Evolutionary conservation across 2,888 invertebrate species (phyloP), one percentile per base, ranked within the genome.

Genomic region (Hetaerina titia): DNA sequence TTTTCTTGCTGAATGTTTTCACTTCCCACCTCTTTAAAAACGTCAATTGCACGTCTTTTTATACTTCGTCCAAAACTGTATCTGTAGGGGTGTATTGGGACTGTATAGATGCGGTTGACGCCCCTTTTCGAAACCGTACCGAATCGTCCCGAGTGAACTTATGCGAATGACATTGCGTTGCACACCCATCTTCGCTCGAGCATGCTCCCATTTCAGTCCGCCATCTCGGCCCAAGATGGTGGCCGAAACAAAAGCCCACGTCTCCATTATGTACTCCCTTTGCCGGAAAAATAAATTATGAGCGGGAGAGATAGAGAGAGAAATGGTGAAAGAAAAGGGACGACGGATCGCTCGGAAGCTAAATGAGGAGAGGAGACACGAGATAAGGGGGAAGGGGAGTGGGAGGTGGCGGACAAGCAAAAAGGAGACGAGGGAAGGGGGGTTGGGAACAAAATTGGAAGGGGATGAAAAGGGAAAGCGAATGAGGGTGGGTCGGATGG

Each of bases 261-360:
- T 22, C 22, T 69, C 69, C 69, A 69, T 69, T 69, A 69, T 22
- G 22, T 0, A n/a, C 69, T 69, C 69, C 22, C 69, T 69, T 69
- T 69, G 17, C 19, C 2, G 22, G n/a, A 69, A 69, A n/a, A 69
- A 69, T 22, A 69, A 69, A 69, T n/a, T 19, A n/a, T n/a, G 69
- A 69, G 8, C 5, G 9, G n/a, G 69, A n/a, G 60, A 60, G 69
- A 22, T 88, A 90, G 95, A 95, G 95, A 96, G 95, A 96, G 96
- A 96, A 96, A 96, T 96, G 95, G 95, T 96, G 95, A 95, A 95
- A 96, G 45, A 45, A 45, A 45, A 4, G 45, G 69, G n/a, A 6
- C n/a, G n/a, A 69, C n/a, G 69, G 22, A 69, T 69, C 69, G 69
- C 69, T 7, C 6, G 69, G n/a, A 8, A 69, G n/a, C 69, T 69